phyloP scores from a whole-genome alignment of 2,113 vertebrate species.

The Aviceda subcristata region DNA sequence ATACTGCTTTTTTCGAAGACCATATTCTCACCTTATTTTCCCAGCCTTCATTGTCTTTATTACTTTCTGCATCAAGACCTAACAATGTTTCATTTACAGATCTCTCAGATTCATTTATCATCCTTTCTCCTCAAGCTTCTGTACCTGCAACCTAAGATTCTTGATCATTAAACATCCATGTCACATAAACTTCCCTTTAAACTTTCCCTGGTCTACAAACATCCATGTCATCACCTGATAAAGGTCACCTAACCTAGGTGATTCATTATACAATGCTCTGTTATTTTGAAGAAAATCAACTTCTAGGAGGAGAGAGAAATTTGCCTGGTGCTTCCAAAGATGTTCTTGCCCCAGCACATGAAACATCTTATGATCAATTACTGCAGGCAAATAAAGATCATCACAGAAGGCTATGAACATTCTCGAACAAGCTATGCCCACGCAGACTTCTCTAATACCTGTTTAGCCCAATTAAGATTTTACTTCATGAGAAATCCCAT shows the following conservation, averaged over 20 bases:
- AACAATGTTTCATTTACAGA: not conserved
- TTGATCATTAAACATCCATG: not conserved
- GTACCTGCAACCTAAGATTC: not conserved
- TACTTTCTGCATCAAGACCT: not conserved
- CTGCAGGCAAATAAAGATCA: not conserved
- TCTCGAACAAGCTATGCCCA: not conserved
- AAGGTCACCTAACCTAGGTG: not conserved
- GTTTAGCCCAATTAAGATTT: not conserved
- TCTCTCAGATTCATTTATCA: not conserved
- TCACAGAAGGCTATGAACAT: not conserved
- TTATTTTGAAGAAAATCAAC: not conserved
- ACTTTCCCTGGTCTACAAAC: not conserved
- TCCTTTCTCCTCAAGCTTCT: not conserved
- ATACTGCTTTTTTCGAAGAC: not conserved
- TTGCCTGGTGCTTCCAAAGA: not conserved
- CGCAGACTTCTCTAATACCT: not conserved
- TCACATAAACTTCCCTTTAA: not conserved
- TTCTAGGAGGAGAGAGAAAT: not conserved
- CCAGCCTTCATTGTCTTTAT: not conserved
- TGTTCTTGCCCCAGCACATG: not conserved
- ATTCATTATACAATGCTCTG: not conserved
- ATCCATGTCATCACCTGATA: not conserved
- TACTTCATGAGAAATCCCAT: not conserved
- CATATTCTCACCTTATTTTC: not conserved
- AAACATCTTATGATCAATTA: not conserved